Evolutionary conservation across 2,888 invertebrate species (phyloP).

Genomic region (Ethmia dodecea): DNA sequence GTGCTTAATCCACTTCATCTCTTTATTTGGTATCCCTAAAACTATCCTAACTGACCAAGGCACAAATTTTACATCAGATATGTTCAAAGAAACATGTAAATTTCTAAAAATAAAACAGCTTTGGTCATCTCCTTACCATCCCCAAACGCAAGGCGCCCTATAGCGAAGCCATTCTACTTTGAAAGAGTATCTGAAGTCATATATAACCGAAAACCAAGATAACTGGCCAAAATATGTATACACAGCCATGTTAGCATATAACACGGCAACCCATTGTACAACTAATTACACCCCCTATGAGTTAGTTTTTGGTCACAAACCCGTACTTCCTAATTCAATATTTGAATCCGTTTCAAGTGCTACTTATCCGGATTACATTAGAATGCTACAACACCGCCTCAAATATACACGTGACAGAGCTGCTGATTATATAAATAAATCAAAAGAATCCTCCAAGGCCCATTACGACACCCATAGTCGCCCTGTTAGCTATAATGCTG

Average conservation of each 20-base stretch:
- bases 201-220: constrained; percentile 20
- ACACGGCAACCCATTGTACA: constrained; percentile 19
- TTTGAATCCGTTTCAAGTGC: constrained; percentile 11
- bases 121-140: constrained; percentile 16
- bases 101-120: constrained; percentile 14
- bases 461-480: constrained; percentile 17
- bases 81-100: constrained; percentile 9
- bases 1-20: constrained; percentile 19
- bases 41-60: constrained; percentile 22
- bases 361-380: constrained; percentile 22
- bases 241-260: constrained; percentile 24
- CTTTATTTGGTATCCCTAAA: constrained; percentile 21
- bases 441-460: constrained; percentile 27
- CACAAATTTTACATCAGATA: constrained; percentile 5
- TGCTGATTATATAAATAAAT: constrained; percentile 19
- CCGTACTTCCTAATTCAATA: constrained; percentile 26
- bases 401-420: constrained; percentile 21
- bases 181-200: constrained; percentile 27
- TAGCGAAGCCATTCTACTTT: constrained; percentile 25
- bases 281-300: constrained; percentile 32
- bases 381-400: constrained; percentile 22
- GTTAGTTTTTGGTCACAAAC: constrained; percentile 35
- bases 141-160: constrained; percentile 21
- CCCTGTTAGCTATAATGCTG: constrained; percentile 12
- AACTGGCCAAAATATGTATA: constrained; percentile 24